Percentiles rank a stretch among this genome's conserved stretches.
Evolutionary conservation across 2,113 vertebrate genomes (phyloP).

Genomic region (Anguilla rostrata): DNA sequence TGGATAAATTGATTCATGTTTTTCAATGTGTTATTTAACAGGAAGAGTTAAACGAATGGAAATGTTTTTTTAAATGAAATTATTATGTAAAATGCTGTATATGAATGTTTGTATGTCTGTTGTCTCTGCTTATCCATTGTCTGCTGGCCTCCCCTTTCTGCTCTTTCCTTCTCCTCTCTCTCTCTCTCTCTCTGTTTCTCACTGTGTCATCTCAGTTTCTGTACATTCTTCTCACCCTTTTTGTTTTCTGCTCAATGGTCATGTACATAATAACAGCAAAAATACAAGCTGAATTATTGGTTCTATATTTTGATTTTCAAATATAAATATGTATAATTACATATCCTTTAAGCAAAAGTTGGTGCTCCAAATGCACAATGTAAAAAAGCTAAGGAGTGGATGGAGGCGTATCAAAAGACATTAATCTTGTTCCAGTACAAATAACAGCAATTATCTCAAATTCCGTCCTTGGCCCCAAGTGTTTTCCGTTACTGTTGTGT

Average conservation of each 20-base stretch:
- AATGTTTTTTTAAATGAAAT: too few species aligned
- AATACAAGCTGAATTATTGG: background rate
- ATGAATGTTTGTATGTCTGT: slow-evolving; percentile 27
- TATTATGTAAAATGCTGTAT: background rate
- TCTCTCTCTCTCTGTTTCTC: slow-evolving; percentile 9
- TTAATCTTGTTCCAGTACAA: background rate
- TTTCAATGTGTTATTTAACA: too few species aligned
- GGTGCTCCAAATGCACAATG: too few species aligned
- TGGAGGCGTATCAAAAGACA: background rate
- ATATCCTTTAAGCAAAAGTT: background rate
- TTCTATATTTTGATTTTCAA: background rate
- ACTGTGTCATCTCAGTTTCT: background rate
- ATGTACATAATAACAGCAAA: too few species aligned
- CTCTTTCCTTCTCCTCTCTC: slow-evolving; percentile 22
- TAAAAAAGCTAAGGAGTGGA: too few species aligned
- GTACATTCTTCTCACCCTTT: background rate
- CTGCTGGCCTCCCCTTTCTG: slow-evolving; percentile 15
- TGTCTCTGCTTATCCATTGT: slow-evolving; percentile 42
- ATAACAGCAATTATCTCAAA: background rate
- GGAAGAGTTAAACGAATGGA: too few species aligned
- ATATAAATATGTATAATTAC: background rate
- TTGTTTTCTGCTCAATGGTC: too few species aligned
- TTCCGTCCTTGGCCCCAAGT: background rate
- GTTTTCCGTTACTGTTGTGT: background rate
- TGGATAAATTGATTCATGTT: too few species aligned